Evolutionary conservation across 2,888 invertebrate species (phyloP).

Genomic region (Nebria brevicollis): DNA sequence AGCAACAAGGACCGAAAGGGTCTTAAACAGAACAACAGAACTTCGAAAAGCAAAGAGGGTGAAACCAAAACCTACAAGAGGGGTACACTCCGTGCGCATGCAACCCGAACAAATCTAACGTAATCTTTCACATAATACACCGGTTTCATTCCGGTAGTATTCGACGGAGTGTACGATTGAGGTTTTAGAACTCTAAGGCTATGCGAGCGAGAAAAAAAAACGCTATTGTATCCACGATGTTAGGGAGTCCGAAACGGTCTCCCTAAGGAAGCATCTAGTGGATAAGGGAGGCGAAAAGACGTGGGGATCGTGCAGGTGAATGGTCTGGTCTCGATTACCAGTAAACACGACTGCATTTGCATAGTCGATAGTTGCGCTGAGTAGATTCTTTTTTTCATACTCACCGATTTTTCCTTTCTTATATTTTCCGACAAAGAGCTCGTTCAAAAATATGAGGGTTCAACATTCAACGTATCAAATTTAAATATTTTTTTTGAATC

Average conservation of each 20-base stretch:
- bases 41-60: background rate
- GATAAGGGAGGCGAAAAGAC: conserved; percentile 1
- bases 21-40: background rate
- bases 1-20: background rate
- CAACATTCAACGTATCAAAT: background rate
- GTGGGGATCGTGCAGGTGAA: background rate
- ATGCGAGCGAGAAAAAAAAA: background rate
- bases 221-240: background rate
- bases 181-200: background rate
- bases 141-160: background rate
- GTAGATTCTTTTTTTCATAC: background rate
- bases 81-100: background rate
- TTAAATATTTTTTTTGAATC: background rate
- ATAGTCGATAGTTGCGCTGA: conserved; percentile 1
- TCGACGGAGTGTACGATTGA: background rate
- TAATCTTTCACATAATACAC: background rate
- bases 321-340: background rate
- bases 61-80: background rate
- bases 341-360: background rate
- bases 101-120: background rate
- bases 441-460: background rate
- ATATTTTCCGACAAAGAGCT: background rate
- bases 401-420: background rate
- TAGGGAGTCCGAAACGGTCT: background rate
- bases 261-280: conserved; percentile 1